These are phyloP conservation scores for Diorhabda carinulata DNA, from an alignment of 1,140 invertebrate genomes.

Conservation along the genomic window DNA sequence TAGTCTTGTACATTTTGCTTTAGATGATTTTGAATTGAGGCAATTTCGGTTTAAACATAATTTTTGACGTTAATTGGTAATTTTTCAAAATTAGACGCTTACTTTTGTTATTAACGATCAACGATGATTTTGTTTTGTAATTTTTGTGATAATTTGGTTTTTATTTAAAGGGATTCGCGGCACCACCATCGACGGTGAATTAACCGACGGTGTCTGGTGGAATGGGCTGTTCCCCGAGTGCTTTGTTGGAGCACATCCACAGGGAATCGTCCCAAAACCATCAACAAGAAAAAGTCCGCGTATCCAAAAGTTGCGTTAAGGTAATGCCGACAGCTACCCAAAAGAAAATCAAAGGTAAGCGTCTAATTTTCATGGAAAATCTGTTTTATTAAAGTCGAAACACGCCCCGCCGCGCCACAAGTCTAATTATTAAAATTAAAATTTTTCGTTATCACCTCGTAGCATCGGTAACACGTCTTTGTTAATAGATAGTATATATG, in stretches of 20 bases:
- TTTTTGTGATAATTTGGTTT: not conserved
- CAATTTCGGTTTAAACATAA: too few species aligned
- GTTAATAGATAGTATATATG: too few species aligned
- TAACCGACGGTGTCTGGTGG: constrained; percentile 26
- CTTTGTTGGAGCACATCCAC: constrained; percentile 43
- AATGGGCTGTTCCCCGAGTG: constrained; percentile 45
- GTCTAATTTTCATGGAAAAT: not conserved
- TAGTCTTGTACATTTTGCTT: too few species aligned
- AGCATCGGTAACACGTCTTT: too few species aligned
- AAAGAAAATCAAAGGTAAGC: constrained; percentile 16
- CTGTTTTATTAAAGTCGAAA: too few species aligned
- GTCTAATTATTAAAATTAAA: too few species aligned
- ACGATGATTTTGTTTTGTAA: not conserved
- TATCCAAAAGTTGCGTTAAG: constrained; percentile 20
- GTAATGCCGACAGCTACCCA: constrained; percentile 9
- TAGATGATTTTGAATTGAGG: too few species aligned
- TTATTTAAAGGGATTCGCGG: not conserved
- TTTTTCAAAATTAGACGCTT: too few species aligned
- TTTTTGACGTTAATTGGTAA: too few species aligned
- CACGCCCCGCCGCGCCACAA: too few species aligned
- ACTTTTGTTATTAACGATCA: too few species aligned
- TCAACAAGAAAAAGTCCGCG: constrained; percentile 29
- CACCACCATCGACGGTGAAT: not conserved
- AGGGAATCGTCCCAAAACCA: constrained; percentile 40
- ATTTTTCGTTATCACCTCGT: too few species aligned